Evolutionary conservation across 2,797 vertebrate species (phyloP), one percentile per base, ranked within the genome.

Genomic region (Coilia nasus): DNA sequence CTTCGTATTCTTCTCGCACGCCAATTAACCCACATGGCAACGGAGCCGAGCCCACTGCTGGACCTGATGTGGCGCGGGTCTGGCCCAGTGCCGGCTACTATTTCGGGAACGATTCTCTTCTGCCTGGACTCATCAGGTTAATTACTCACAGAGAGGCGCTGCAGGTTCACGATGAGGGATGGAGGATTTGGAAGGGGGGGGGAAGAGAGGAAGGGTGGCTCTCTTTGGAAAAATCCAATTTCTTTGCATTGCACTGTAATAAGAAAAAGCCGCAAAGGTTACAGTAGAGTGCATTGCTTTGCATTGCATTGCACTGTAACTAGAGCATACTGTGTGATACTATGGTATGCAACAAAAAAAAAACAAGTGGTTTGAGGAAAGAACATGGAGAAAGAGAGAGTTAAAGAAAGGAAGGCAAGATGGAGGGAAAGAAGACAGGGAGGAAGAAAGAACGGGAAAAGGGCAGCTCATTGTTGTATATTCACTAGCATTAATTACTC

Each of bases 401-500:
- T 82, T 17, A 81, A 50, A 57, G 35, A 71, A 83, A 47, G 81
- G 12, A 28, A 28, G 9, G 19, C 14, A 54, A 3, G 50, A 9
- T 14, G 25, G 67, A 56, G 23, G 83, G 21, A 81, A 50, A 57
- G 35, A 71, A 83, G 31, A 75, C 14, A 28, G n/a, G 23, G 57
- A 59, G 15, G 19, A 59, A 64, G 60, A 64, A 75, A 75, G 17
- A 2, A 67, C 0, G 11, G 11, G 28, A 71, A 28, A 15, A 75
- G 17, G 1, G 28, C 47, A 21, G 23, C 46, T 21, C 19, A 46
- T 28, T 46, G 17, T 44, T 28, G 35, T 50, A 80, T 56, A 85
- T 87, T 83, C 81, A 67, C 86, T 46, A 41, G 64, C 83, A 84
- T 87, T 87, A 87, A 90, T 88, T 89, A 88, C 83, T 83, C 21